phyloP scores from a whole-genome alignment of 2,888 invertebrate species.

The Aspidiotus destructor region DNA sequence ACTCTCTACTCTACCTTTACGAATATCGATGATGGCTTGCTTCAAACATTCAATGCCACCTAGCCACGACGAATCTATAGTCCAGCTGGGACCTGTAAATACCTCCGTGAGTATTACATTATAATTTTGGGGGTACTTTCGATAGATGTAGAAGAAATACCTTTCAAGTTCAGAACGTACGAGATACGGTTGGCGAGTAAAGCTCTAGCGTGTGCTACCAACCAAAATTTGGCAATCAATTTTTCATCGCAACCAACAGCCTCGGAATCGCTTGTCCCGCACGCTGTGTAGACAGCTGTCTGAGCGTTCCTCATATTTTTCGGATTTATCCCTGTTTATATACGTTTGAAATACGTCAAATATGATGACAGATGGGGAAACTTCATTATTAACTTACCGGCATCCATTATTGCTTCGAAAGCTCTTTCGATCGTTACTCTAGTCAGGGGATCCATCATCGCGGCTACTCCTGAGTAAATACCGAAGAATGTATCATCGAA shows the following conservation, averaged over 20 bases:
- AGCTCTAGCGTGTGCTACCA: conserved; percentile 54
- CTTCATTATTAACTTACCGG: conserved; percentile 40
- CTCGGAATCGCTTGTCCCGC: conserved; percentile 45
- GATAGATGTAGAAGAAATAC: conserved; percentile 37
- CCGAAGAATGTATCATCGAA: conserved; percentile 47
- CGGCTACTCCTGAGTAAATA: conserved; percentile 45
- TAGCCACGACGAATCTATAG: conserved; percentile 57
- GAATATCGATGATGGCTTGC: conserved; percentile 44
- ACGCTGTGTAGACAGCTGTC: conserved; percentile 44
- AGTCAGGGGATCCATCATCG: conserved; percentile 46
- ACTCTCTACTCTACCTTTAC: conserved; percentile 44
- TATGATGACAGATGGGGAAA: background rate
- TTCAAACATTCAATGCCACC: conserved; percentile 54
- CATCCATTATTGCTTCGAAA: conserved; percentile 46
- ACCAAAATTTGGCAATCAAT: conserved; percentile 48
- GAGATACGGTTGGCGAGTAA: conserved; percentile 55
- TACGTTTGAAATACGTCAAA: background rate
- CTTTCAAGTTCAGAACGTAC: conserved; percentile 52
- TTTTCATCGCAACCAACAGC: conserved; percentile 36
- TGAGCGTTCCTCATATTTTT: conserved; percentile 43
- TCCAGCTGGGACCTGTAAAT: conserved; percentile 47
- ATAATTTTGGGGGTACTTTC: background rate
- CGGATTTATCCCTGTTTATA: conserved; percentile 44
- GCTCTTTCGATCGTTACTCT: conserved; percentile 44
- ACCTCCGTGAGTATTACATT: background rate